Evolutionary conservation across 1,140 invertebrate species (phyloP).

Genomic region (Drepana arcuata): DNA sequence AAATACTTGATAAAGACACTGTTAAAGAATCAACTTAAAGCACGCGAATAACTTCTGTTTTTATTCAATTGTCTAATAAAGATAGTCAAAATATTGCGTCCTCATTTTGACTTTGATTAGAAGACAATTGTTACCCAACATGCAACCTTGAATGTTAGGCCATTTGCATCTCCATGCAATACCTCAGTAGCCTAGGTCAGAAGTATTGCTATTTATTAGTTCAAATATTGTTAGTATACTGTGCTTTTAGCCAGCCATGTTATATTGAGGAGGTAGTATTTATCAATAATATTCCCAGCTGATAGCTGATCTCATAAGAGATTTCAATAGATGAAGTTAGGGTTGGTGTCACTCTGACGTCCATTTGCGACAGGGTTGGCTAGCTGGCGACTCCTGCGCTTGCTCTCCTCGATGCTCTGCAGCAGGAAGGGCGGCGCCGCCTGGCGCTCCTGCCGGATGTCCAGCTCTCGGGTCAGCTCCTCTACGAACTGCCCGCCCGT

Average conservation of each 20-base stretch:
- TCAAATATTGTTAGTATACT: no score
- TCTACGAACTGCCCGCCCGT: conserved; percentile 64
- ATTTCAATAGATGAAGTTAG: conserved; percentile 54
- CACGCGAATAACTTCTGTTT: no score
- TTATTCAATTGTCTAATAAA: conserved; percentile 30
- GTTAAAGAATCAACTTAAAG: not conserved
- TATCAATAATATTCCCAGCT: no score
- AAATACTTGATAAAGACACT: not conserved
- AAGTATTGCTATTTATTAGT: no score
- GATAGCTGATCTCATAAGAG: no score
- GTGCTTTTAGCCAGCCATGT: no score
- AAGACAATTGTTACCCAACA: conserved; percentile 18
- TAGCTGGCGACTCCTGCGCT: conserved; percentile 25
- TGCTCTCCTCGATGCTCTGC: conserved; percentile 47
- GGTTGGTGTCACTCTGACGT: conserved; percentile 48
- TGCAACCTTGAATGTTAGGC: not conserved
- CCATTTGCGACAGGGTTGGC: conserved; percentile 22
- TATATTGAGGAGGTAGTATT: no score
- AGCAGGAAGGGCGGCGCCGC: conserved; percentile 45
- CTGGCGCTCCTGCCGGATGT: conserved; percentile 36
- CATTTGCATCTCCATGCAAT: not conserved
- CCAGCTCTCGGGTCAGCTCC: conserved; percentile 44
- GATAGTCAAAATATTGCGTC: conserved; percentile 44
- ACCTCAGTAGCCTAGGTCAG: no score
- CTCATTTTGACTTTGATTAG: conserved; percentile 30